phyloP scores from a whole-genome alignment of 1,140 invertebrate species.

The Ceratosolen fusciceps region DNA sequence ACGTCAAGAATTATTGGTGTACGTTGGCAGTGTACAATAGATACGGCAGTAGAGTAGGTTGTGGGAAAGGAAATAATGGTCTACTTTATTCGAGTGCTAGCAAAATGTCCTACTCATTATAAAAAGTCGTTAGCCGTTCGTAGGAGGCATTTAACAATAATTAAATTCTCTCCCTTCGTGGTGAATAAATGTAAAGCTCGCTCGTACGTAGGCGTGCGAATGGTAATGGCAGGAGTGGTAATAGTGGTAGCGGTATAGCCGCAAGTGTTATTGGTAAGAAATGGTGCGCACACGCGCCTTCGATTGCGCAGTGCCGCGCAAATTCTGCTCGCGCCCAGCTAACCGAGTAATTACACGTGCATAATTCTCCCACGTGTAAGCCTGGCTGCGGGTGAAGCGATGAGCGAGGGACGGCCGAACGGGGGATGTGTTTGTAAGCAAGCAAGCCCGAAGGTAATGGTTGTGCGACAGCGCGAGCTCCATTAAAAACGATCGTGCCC shows the following conservation, averaged over 20 bases:
- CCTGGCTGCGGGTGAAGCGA: background rate
- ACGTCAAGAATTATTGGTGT: no score
- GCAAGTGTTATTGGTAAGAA: background rate
- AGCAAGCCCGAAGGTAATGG: constrained; percentile 18
- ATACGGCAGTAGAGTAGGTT: no score
- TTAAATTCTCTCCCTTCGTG: constrained; percentile 16
- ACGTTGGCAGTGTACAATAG: no score
- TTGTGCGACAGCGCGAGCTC: background rate
- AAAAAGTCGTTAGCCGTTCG: background rate
- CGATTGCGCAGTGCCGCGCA: background rate
- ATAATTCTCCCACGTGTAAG: constrained; percentile 54
- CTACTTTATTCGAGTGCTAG: background rate
- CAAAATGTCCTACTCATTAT: constrained; percentile 22
- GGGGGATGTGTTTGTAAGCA: no score
- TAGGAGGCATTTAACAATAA: constrained; percentile 6
- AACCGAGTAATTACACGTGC: constrained; percentile 53
- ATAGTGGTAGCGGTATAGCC: no score
- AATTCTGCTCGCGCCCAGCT: constrained; percentile 15
- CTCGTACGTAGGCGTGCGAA: no score
- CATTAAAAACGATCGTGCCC: constrained; percentile 55
- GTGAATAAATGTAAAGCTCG: background rate
- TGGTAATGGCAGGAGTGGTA: no score
- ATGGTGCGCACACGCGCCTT: background rate
- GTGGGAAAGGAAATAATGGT: background rate
- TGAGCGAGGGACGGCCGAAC: background rate